These are phyloP conservation scores for Drosophila suboccidentalis DNA, from an alignment of 2,888 invertebrate species.

Conservation along the genomic window DNA sequence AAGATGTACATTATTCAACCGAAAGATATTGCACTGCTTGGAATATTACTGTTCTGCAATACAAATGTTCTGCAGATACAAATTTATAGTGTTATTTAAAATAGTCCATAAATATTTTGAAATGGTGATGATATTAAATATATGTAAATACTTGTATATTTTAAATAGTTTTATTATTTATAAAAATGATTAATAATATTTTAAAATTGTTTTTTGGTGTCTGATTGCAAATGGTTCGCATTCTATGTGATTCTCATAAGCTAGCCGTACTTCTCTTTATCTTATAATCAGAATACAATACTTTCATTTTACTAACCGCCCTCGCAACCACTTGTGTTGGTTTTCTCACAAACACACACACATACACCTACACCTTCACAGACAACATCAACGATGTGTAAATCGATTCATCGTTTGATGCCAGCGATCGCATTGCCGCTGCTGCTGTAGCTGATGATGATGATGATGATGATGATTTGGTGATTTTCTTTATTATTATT, in stretches of 20 bases:
- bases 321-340: conserved; percentile 41
- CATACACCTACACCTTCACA: conserved; percentile 19
- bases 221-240: neutral
- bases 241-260: neutral
- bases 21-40: too few species aligned
- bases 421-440: conserved; percentile 53
- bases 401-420: conserved; percentile 79
- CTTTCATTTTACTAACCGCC: conserved; percentile 48
- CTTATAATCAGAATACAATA: conserved; percentile 9
- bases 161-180: too few species aligned
- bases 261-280: conserved; percentile 6
- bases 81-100: too few species aligned
- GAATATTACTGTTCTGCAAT: too few species aligned
- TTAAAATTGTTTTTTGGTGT: too few species aligned
- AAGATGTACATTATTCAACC: too few species aligned
- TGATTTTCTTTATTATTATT: conserved; percentile 82
- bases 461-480: conserved; percentile 81
- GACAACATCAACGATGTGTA: conserved; percentile 69
- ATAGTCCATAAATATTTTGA: too few species aligned
- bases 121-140: too few species aligned
- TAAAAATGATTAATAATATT: too few species aligned
- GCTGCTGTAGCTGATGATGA: conserved; percentile 52
- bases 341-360: conserved; percentile 33
- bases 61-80: too few species aligned
- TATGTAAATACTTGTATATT: too few species aligned